Conservation (phyloP, 2,113 vertebrate genomes). For the Labeo catla region DNA sequence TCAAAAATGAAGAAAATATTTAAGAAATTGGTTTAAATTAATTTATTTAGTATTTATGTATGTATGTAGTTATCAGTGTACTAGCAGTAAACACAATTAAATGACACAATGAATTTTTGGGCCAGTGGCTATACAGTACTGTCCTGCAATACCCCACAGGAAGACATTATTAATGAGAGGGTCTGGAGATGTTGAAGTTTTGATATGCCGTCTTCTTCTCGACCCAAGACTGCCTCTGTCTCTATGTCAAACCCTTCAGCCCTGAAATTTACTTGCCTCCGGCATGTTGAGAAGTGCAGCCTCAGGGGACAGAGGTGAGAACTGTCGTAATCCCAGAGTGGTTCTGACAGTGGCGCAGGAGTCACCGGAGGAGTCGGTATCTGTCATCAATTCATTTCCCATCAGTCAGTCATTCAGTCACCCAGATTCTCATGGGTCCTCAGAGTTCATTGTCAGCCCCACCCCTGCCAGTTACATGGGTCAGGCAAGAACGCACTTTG, state of each 20-base stretch:
- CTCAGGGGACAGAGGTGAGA: constrained; percentile 39
- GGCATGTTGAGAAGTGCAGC: constrained; percentile 17
- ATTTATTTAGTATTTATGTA: neutral
- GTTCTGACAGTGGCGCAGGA: constrained; percentile 1
- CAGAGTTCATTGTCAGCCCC: constrained; percentile 20
- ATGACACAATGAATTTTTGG: neutral
- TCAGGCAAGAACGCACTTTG: neutral
- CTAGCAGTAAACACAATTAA: neutral
- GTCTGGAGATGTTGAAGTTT: neutral
- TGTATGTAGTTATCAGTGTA: neutral
- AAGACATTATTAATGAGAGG: constrained; percentile 15
- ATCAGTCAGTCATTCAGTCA: constrained; percentile 36
- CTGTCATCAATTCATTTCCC: constrained; percentile 32
- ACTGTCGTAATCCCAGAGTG: constrained; percentile 18
- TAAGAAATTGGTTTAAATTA: neutral
- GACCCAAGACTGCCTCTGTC: neutral
- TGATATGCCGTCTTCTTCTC: constrained; percentile 18
- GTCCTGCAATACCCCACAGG: neutral
- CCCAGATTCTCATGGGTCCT: neutral
- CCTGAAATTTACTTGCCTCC: constrained; percentile 20
- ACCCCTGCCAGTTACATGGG: neutral
- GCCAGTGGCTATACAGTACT: neutral
- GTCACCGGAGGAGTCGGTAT: constrained; percentile 26
- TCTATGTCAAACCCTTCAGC: constrained; percentile 32
- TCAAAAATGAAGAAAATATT: neutral